These are phyloP conservation scores for Hofmannophila pseudospretella DNA, from an alignment of 2,888 invertebrate genomes.

Conservation along the genomic window DNA sequence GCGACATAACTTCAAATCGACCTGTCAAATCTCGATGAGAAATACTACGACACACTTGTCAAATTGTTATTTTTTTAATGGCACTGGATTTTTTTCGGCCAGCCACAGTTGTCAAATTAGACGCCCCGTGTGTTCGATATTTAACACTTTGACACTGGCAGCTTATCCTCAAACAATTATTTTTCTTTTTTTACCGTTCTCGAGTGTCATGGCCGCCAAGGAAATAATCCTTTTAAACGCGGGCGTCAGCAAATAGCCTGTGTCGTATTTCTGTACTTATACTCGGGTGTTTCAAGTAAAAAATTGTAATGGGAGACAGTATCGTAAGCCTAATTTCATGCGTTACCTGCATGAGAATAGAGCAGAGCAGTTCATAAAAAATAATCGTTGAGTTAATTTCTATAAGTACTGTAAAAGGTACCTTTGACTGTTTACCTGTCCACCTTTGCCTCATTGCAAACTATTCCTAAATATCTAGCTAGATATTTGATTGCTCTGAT, in stretches of 20 bases:
- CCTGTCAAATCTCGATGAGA: slow-evolving; percentile 64
- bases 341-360: too few species aligned
- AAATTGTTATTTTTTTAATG: slow-evolving; percentile 49
- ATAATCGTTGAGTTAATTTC: too few species aligned
- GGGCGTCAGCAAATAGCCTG: slow-evolving; percentile 53
- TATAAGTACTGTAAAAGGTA: too few species aligned
- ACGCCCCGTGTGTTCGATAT: slow-evolving; percentile 67
- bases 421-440: too few species aligned
- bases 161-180: slow-evolving; percentile 71
- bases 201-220: slow-evolving; percentile 60
- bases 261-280: slow-evolving; percentile 58
- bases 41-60: slow-evolving; percentile 69
- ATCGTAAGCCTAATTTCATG: neutral
- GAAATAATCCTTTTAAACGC: slow-evolving; percentile 74
- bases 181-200: slow-evolving; percentile 49
- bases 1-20: slow-evolving; percentile 53
- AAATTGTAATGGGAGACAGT: slow-evolving; percentile 52
- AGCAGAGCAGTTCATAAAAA: too few species aligned
- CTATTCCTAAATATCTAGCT: too few species aligned
- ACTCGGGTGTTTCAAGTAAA: slow-evolving; percentile 37
- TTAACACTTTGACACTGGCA: slow-evolving; percentile 78
- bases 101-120: slow-evolving; percentile 72
- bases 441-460: too few species aligned
- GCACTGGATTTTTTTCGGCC: slow-evolving; percentile 38
- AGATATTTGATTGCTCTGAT: too few species aligned